Evolutionary conservation across 53 echinoderm and acorn worm species (phyloP).

Genomic region (Arbacia lixula): DNA sequence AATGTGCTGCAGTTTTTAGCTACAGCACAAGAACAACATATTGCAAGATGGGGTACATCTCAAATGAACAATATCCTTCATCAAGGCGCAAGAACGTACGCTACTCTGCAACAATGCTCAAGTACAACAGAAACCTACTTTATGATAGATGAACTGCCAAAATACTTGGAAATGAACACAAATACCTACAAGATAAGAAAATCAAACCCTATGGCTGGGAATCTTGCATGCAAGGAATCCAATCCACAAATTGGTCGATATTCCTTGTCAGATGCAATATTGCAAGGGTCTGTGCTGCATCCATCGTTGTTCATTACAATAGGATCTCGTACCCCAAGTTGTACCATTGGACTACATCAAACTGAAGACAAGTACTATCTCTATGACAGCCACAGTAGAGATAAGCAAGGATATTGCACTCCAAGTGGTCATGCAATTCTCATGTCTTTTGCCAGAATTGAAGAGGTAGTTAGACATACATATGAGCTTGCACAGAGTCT

Average conservation of each 20-base stretch:
- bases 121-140: background rate
- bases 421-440: conserved; percentile 3
- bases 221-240: background rate
- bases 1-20: background rate
- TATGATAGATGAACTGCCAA: conserved; percentile 14
- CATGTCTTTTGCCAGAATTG: background rate
- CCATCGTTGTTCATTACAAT: conserved; percentile 11
- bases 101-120: background rate
- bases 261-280: background rate
- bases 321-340: conserved; percentile 1
- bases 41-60: background rate
- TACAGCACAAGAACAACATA: background rate
- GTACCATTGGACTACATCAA: background rate
- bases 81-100: background rate
- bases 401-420: background rate
- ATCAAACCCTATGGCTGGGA: background rate
- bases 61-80: background rate
- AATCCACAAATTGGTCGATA: background rate
- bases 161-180: background rate
- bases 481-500: background rate
- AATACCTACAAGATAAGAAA: background rate
- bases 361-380: background rate
- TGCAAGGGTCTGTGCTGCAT: background rate
- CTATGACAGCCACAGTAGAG: conserved; percentile 13
- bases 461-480: background rate